Percentiles rank a stretch among this genome's conserved stretches.
These are phyloP conservation scores for Valencia hispanica DNA, from an alignment of 2,797 vertebrate genomes.

Conservation along the genomic window DNA sequence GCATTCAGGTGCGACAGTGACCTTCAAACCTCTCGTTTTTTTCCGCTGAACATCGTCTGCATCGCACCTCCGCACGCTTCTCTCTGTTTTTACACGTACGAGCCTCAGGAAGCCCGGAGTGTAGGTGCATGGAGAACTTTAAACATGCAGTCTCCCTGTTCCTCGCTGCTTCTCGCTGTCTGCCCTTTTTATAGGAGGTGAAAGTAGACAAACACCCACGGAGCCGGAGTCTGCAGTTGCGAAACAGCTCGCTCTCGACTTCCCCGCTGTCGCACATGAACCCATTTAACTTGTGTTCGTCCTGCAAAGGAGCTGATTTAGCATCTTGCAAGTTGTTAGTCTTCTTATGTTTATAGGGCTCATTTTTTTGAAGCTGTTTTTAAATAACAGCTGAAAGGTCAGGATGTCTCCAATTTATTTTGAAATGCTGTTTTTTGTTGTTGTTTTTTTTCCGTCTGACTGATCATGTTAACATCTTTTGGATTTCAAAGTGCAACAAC, in stretches of 20 bases:
- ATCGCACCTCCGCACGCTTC: slow-evolving; percentile 26
- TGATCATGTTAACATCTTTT: slow-evolving; percentile 42
- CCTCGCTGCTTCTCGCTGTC: slow-evolving; percentile 35
- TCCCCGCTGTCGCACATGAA: slow-evolving; percentile 40
- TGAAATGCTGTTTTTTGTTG: slow-evolving; percentile 6
- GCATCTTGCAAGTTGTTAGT: neutral
- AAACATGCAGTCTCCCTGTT: slow-evolving; percentile 25
- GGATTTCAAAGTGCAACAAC: slow-evolving; percentile 24
- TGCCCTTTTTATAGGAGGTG: slow-evolving; percentile 68
- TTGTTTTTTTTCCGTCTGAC: slow-evolving; percentile 16
- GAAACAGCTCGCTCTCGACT: slow-evolving; percentile 61
- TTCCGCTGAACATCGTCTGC: too few relatives aligned
- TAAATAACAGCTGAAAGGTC: slow-evolving; percentile 2
- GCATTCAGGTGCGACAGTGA: neutral
- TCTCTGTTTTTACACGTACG: slow-evolving; percentile 9
- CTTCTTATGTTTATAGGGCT: neutral
- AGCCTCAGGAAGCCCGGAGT: slow-evolving; percentile 7
- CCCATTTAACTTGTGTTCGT: slow-evolving; percentile 31
- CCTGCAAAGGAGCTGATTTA: slow-evolving; percentile 25
- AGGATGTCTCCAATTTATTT: slow-evolving; percentile 12
- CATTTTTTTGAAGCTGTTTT: neutral
- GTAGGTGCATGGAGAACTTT: slow-evolving; percentile 31
- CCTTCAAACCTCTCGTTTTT: too few relatives aligned
- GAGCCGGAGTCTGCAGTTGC: slow-evolving; percentile 55
- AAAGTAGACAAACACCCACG: slow-evolving; percentile 76